Conservation (phyloP, 2,797 vertebrate species). For the Centropyge bicolor region DNA sequence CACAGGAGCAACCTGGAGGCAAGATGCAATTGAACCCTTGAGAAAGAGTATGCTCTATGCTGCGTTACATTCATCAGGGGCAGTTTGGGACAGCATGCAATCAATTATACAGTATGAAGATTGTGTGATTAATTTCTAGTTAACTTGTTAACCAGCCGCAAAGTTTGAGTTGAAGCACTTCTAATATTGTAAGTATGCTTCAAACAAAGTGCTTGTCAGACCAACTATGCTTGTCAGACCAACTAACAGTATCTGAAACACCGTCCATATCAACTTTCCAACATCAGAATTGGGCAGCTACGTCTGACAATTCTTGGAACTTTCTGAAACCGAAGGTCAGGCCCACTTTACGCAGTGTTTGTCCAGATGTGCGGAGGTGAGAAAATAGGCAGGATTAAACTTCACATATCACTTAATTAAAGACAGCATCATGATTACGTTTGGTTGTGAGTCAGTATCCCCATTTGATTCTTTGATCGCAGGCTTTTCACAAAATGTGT, state of each 20-base stretch:
- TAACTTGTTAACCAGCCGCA: background rate
- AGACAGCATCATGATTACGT: background rate
- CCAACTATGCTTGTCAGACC: background rate
- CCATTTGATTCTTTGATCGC: background rate
- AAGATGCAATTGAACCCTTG: slow-evolving; percentile 40
- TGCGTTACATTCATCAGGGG: slow-evolving; percentile 3
- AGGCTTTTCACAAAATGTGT: background rate
- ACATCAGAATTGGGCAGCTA: too few species aligned
- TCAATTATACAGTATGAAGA: background rate
- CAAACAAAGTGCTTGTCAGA: background rate
- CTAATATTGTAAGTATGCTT: background rate
- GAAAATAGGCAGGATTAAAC: background rate
- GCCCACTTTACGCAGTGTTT: background rate
- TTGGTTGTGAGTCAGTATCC: background rate
- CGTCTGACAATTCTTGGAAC: background rate
- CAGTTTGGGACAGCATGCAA: slow-evolving; percentile 1
- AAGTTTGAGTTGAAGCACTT: background rate
- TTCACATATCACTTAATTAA: background rate
- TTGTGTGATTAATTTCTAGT: background rate
- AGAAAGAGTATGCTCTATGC: slow-evolving; percentile 38
- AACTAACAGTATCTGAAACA: background rate
- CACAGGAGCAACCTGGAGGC: slow-evolving; percentile 55
- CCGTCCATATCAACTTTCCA: too few species aligned
- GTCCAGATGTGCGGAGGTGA: background rate
- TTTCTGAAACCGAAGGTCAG: background rate